Evolutionary conservation across 2,888 invertebrate species (phyloP).

Genomic region (Drosophila rubida): DNA sequence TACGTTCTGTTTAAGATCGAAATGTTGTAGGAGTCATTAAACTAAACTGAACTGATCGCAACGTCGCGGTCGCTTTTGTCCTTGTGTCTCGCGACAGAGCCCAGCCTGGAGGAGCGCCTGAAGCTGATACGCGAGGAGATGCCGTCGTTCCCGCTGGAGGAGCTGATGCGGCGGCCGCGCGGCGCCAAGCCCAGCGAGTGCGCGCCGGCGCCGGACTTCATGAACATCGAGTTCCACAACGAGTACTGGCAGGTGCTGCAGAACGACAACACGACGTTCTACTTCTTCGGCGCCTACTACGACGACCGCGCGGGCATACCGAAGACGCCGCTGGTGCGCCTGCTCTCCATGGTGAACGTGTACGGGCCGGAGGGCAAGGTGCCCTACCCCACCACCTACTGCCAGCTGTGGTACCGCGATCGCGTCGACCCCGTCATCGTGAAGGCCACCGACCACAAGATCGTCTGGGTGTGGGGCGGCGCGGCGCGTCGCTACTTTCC

Average conservation of each 20-base stretch:
- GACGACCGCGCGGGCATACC: constrained; percentile 91
- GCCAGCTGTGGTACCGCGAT: constrained; percentile 94
- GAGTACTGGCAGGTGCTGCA: constrained; percentile 95
- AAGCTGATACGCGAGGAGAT: constrained; percentile 53
- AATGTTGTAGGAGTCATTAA: no score
- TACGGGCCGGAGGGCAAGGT: constrained; percentile 87
- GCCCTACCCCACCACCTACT: constrained; percentile 86
- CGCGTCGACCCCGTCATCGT: constrained; percentile 91
- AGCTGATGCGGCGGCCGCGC: constrained; percentile 15
- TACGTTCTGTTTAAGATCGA: no score
- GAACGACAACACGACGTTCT: constrained; percentile 92
- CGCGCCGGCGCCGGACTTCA: constrained; percentile 88
- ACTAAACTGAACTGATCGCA: no score
- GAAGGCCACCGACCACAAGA: constrained; percentile 93
- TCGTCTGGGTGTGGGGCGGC: constrained; percentile 97
- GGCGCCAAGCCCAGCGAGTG: constrained; percentile 13
- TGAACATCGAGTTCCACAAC: constrained; percentile 95
- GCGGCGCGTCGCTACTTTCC: constrained; percentile 93
- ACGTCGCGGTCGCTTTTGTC: no score
- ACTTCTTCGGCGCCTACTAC: constrained; percentile 94
- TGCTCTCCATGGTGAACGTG: constrained; percentile 94
- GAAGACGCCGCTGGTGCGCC: constrained; percentile 92
- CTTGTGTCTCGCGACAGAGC: constrained; percentile 10
- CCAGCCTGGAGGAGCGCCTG: constrained; percentile 40
- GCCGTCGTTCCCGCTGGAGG: constrained; percentile 61